Conservation (phyloP, 2,113 vertebrate genomes). For the Oreamnos americanus region DNA sequence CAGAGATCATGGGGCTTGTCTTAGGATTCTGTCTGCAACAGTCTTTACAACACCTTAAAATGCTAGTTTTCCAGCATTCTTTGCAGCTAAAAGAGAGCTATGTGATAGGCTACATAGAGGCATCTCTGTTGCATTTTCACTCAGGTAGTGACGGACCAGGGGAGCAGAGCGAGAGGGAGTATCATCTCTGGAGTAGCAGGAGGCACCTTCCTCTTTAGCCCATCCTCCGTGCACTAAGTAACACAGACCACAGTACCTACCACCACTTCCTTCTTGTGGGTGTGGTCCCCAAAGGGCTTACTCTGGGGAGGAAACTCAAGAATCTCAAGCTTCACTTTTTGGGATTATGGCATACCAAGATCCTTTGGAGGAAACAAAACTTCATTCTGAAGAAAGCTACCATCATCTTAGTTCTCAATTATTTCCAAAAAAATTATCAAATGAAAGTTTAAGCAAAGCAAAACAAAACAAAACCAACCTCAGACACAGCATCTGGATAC, state of each 20-base stretch:
- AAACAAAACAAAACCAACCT: background rate
- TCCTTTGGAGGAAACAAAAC: background rate
- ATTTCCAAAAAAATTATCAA: background rate
- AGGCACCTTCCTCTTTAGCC: background rate
- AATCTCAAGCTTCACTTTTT: background rate
- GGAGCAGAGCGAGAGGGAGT: no score
- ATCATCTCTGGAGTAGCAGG: background rate
- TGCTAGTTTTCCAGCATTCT: background rate
- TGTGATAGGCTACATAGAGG: background rate
- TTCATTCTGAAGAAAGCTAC: background rate
- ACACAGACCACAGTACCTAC: background rate
- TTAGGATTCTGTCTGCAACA: background rate
- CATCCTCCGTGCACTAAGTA: background rate
- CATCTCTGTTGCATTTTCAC: background rate
- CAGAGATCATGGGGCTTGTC: background rate
- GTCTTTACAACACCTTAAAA: background rate
- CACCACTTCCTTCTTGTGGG: no score
- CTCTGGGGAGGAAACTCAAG: background rate
- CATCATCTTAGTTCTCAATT: background rate
- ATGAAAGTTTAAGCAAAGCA: background rate
- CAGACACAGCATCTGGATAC: background rate
- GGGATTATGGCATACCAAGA: background rate
- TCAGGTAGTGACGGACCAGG: background rate
- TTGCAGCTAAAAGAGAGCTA: background rate
- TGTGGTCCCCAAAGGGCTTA: background rate